phyloP scores from a whole-genome alignment of 1,140 invertebrate genomes.

The Drosophila prosaltans region DNA sequence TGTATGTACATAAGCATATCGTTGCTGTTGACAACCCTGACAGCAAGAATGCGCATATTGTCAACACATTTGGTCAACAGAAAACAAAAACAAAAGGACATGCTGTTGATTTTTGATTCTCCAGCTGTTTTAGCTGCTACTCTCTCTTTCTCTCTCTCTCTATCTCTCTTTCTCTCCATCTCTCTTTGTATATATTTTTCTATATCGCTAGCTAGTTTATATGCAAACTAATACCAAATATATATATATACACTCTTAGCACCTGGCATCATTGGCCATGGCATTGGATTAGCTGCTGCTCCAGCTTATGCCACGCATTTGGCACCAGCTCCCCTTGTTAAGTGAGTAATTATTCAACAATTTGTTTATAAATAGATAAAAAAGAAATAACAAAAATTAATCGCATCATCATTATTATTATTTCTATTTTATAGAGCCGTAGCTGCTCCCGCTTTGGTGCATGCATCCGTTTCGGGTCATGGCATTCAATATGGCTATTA shows the following conservation, averaged over 20 bases:
- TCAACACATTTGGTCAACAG: slow-evolving; percentile 31
- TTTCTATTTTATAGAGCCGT: slow-evolving; percentile 54
- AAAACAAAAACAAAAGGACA: background rate
- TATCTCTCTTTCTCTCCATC: no score
- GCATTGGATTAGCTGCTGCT: slow-evolving; percentile 64
- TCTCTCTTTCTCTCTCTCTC: slow-evolving; percentile 6
- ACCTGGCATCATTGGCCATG: slow-evolving; percentile 70
- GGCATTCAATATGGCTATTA: slow-evolving; percentile 84
- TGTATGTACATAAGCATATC: slow-evolving; percentile 5
- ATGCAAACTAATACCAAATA: slow-evolving; percentile 28
- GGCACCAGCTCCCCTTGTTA: slow-evolving; percentile 68
- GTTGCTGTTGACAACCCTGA: slow-evolving; percentile 44
- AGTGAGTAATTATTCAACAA: slow-evolving; percentile 61
- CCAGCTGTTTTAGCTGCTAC: slow-evolving; percentile 15
- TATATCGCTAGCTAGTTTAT: background rate
- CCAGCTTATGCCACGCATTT: slow-evolving; percentile 71
- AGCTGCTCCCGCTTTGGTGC: slow-evolving; percentile 79
- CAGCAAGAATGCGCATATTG: slow-evolving; percentile 23
- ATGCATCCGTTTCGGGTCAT: slow-evolving; percentile 83
- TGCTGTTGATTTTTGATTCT: slow-evolving; percentile 20
- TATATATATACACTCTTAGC: slow-evolving; percentile 31
- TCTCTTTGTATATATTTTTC: no score
- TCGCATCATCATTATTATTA: background rate
- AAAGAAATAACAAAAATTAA: background rate
- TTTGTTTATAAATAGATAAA: slow-evolving; percentile 50